Evolutionary conservation across 2,888 invertebrate genomes (phyloP), one percentile per base, ranked within the genome.

Genomic region (Agapetus fuscipes): DNA sequence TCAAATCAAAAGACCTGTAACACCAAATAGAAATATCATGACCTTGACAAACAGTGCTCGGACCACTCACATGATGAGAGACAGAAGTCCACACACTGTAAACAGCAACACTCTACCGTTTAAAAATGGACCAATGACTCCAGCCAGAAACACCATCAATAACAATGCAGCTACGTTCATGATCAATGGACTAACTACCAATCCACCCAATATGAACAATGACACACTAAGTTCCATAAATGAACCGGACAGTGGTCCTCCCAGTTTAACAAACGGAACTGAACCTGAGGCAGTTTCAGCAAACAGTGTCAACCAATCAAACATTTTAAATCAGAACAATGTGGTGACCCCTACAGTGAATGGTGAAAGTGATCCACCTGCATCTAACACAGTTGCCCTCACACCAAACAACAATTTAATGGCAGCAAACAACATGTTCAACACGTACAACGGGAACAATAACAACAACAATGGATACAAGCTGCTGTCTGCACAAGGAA

Each of bases 401-500:
- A 15, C 12, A 4, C 15, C 30, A 15, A 54, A 51, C 30, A 51
- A 48, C 37, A 52, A 53, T 37, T 51, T 43, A 11, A 33, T 45
- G 15, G 32, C 39, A 14, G 14, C 43, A 12, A 43, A 32, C 33
- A 43, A 40, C 36, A 48, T 39, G 39, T 43, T 43, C 27, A 46
- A 43, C 17, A 41, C 29, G 11, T 24, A 30, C 12, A 36, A 39
- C 39, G 53, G 52, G 34, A 51, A 53, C 36, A 55, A 54, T 41
- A 66, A 61, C 52, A 72, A 71, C 50, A 69, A 71, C 48, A 69
- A 69, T 55, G 76, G 76, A 28, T 74, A 75, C 56, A 62, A 60
- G 37, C 50, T 66, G 49, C 59, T 77, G 50, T 73, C 78, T 2
- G 69, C 73, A 9, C 72, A 71, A 41, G 76, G 76, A 10, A 71